Conservation (phyloP, 2,113 vertebrate genomes). For the Pterocles orientalis region DNA sequence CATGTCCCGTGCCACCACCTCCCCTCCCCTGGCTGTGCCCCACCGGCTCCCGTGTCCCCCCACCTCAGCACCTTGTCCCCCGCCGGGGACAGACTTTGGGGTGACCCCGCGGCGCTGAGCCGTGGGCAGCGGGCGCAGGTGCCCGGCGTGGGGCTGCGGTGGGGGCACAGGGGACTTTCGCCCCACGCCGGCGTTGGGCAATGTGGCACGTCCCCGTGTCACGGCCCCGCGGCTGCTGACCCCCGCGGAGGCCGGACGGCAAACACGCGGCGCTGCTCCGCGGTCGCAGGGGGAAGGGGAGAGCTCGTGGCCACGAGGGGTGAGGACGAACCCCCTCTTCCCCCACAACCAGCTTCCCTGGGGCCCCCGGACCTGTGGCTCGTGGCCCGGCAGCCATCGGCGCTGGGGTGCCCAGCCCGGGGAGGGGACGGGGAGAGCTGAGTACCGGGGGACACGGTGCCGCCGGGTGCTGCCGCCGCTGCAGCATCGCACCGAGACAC, state of each 20-base stretch:
- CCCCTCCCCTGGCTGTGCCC: neutral
- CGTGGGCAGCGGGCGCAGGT: neutral
- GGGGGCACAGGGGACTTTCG: neutral
- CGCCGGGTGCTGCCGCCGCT: accelerated
- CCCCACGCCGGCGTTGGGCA: neutral
- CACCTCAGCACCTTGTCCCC: neutral
- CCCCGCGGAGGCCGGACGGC: neutral
- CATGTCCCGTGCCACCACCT: neutral
- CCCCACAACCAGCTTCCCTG: too few species aligned
- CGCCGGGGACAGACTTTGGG: neutral
- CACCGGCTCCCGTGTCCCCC: accelerated
- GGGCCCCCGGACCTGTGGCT: neutral
- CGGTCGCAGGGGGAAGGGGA: too few species aligned
- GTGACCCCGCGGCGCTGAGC: accelerated
- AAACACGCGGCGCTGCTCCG: accelerated
- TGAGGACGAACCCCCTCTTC: accelerated
- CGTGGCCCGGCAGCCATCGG: accelerated
- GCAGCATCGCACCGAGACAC: accelerated
- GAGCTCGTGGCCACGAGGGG: too few species aligned
- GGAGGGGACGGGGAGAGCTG: neutral
- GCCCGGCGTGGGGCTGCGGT: accelerated
- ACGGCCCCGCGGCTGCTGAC: neutral
- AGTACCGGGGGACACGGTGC: neutral
- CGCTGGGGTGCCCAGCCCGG: accelerated
- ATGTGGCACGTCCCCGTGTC: accelerated